phyloP scores from a whole-genome alignment of 2,113 vertebrate species.

The Rhinolophus sinicus region DNA sequence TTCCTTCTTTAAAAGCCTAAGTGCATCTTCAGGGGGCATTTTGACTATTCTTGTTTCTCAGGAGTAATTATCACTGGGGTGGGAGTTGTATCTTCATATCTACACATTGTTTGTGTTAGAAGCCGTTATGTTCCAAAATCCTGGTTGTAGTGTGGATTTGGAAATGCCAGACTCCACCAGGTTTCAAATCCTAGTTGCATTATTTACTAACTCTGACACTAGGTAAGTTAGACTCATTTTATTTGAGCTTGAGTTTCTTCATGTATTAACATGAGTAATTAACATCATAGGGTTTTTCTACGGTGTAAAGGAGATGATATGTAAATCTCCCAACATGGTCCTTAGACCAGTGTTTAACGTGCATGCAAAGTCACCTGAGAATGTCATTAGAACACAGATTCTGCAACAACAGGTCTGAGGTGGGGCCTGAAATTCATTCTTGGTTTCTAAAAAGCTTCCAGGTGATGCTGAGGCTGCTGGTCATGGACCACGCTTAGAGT shows the following conservation, averaged over 20 bases:
- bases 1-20: neutral
- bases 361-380: neutral
- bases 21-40: neutral
- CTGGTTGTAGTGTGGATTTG: neutral
- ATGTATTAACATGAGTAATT: neutral
- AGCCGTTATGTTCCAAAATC: neutral
- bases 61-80: neutral
- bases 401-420: neutral
- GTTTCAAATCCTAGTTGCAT: neutral
- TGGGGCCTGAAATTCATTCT: neutral
- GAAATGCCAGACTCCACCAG: neutral
- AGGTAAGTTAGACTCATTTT: neutral
- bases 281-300: neutral
- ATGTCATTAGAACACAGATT: neutral
- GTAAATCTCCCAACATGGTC: neutral
- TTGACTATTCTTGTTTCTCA: neutral
- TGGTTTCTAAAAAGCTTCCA: neutral
- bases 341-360: neutral
- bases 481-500: neutral
- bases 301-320: slow-evolving; percentile 37
- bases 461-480: neutral
- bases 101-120: neutral
- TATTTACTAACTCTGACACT: neutral
- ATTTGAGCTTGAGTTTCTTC: neutral
- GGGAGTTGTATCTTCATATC: neutral